Base-by-base conservation (phyloP, 2,113 vertebrate species). In the Solea senegalensis region DNA sequence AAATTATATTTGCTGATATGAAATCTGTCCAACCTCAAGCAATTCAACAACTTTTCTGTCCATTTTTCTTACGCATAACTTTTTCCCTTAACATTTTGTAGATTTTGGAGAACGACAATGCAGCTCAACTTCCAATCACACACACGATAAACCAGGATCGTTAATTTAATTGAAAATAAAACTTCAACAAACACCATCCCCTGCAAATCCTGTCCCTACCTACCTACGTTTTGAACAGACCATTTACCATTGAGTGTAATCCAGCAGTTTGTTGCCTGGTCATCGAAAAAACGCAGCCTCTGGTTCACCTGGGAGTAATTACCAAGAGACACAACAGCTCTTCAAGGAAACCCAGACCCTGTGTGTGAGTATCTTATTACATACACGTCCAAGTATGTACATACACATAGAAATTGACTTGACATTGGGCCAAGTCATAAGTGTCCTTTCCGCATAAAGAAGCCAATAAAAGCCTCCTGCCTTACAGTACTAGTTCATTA, bases 401-500 rank as follows among this genome's bases (percentile, higher is more conserved):
- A 28, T 54, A 14, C 9, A 26, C 27, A 7, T 21, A 14, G 49
- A 67, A 60, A 66, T 16, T 5, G 69, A 56, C 56, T 39, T 41
- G 68, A 61, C 28, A 52, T 55, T 28, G 53, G 45, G 16, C 55
- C 55, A 46, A 62, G 51, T 53, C 43, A 52, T 56, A 44, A 78
- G 60, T 48, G 62, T 68, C 74, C 59, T 40, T 45, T 65, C 44
- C 46, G 51, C 8, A 76, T 84, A 72, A 84, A 80, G 48, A 55
- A 58, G 60, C 71, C 65, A 76, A 77, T 88, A 76, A 82, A 86
- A 72, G 58, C 44, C 46, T 73, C 65, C 68, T 49, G 78, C 75
- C 72, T 88, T 83, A 81, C 70, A 83, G 86, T 72, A 89, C 76
- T 86, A 89, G 80, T 78, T 91, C 80, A 88, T 86, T 87, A 88